Base-by-base conservation (phyloP, 2,113 vertebrate genomes). In the Tinamus guttatus region DNA sequence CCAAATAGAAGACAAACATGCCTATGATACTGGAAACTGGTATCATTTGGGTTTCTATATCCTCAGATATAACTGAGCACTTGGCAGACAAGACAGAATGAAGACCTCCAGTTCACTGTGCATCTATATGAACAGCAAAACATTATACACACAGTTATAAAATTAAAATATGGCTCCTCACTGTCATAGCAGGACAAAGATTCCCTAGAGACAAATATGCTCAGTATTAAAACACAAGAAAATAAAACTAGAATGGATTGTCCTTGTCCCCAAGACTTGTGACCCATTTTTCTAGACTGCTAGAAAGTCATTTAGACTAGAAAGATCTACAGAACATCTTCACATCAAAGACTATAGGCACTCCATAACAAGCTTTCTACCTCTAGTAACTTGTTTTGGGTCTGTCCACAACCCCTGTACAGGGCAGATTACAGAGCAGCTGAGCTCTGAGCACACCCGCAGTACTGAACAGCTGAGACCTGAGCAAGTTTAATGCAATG, bases 261-360 rank as follows among this genome's bases (percentile, higher is more conserved):
- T 12, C 16, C 15, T 2, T 32, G 5, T 17, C 45, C 43, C 1
- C 13, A 22, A 49, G 21, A 69, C 34, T 43, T 62, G 6, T 65
- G 85, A 87, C 62, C 54, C 75, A 45, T 40, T 86, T 90, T 77
- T 86, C 40, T n/a, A 64, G 65, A 12, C 49, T 64, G 20, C 36
- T 83, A 5, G 54, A 38, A 79, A 69, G 1, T 34, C 62, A 59
- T 20, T 30, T 38, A 14, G 18, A 30, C 41, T 19, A 52, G 43
- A 11, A 80, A 8, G 12, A 75, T 51, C 22, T 59, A 11, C n/a
- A 21, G 58, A 63, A 59, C 32, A 21, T 43, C 65, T 30, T 56
- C 73, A 54, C 34, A 68, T 32, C 38, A 60, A 28, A 82, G 43
- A 47, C 24, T 18, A 15, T 52, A 54, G 13, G 15, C 8, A 43